These are phyloP conservation scores for Dolomedes plantarius DNA, from an alignment of 2,888 invertebrate genomes.

Conservation along the genomic window DNA sequence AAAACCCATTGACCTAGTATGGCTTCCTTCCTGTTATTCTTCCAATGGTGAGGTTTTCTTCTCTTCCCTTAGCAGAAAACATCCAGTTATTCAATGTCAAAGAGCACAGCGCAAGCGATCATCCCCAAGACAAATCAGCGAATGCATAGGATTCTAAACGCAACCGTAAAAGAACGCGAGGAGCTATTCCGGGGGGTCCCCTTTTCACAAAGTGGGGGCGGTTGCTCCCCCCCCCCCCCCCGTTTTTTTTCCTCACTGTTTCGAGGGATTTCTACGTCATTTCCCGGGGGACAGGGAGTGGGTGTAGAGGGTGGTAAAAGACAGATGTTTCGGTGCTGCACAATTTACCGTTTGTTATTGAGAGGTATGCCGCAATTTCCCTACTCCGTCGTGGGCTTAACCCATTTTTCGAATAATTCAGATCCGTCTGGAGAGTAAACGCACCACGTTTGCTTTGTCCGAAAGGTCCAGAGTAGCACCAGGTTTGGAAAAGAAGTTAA, in stretches of 20 bases:
- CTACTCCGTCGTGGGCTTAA: too few species aligned
- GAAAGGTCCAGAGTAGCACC: too few species aligned
- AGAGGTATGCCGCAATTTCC: not conserved
- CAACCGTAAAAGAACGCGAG: not conserved
- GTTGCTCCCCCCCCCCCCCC: not conserved
- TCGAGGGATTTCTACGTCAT: slow-evolving; percentile 1
- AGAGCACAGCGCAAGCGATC: not conserved
- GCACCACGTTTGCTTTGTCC: too few species aligned
- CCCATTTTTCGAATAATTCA: too few species aligned
- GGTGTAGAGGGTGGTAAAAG: slow-evolving; percentile 50
- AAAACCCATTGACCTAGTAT: not conserved
- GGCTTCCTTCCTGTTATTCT: not conserved
- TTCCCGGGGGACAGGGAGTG: not conserved
- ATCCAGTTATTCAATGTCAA: not conserved
- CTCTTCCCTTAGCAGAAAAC: not conserved
- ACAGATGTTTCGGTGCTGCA: slow-evolving; percentile 45
- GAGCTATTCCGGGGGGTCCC: too few species aligned
- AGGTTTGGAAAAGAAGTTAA: too few species aligned
- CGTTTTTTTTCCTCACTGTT: not conserved
- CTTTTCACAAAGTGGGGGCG: too few species aligned
- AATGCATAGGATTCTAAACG: not conserved
- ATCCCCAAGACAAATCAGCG: not conserved
- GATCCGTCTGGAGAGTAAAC: too few species aligned
- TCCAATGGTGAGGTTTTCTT: too few species aligned
- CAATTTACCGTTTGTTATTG: slow-evolving; percentile 56